phyloP scores from a whole-genome alignment of 2,888 invertebrate genomes.

The Zele albiditarsus region DNA sequence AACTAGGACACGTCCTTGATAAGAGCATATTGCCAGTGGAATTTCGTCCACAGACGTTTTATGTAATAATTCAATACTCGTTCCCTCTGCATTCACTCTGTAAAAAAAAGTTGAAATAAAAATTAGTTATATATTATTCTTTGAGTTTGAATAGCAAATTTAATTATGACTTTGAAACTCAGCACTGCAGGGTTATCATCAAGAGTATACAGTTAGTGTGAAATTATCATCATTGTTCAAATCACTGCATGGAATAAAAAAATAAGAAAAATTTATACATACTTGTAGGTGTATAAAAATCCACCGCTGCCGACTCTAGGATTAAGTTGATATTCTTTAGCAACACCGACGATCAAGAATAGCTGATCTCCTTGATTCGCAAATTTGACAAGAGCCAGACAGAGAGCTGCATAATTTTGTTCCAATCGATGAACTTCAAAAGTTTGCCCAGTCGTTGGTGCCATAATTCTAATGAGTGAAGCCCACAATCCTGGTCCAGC shows the following conservation, averaged over 20 bases:
- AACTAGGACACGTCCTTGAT: slow-evolving; percentile 92
- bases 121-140: slow-evolving; percentile 12
- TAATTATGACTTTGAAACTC: slow-evolving; percentile 54
- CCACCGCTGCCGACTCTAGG: slow-evolving; percentile 89
- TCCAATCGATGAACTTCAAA: slow-evolving; percentile 86
- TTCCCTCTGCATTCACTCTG: slow-evolving; percentile 82
- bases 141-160: slow-evolving; percentile 26
- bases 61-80: slow-evolving; percentile 92
- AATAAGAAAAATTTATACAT: slow-evolving; percentile 52
- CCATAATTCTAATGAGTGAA: slow-evolving; percentile 89
- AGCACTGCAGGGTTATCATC: slow-evolving; percentile 72
- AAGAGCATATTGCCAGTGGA: slow-evolving; percentile 90
- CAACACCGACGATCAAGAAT: slow-evolving; percentile 87
- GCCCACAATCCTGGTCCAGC: slow-evolving; percentile 98
- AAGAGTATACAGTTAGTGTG: slow-evolving; percentile 62
- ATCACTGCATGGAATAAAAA: background rate
- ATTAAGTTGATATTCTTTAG: slow-evolving; percentile 91
- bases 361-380: slow-evolving; percentile 78
- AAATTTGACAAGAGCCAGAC: slow-evolving; percentile 88
- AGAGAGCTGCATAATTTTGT: slow-evolving; percentile 97
- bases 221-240: slow-evolving; percentile 64
- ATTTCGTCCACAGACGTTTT: slow-evolving; percentile 95
- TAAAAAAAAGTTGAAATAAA: slow-evolving; percentile 57
- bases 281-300: slow-evolving; percentile 90
- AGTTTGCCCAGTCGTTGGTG: slow-evolving; percentile 87